Conservation (phyloP, 2,113 vertebrate genomes). For the Sarotherodon lohbergeri region DNA sequence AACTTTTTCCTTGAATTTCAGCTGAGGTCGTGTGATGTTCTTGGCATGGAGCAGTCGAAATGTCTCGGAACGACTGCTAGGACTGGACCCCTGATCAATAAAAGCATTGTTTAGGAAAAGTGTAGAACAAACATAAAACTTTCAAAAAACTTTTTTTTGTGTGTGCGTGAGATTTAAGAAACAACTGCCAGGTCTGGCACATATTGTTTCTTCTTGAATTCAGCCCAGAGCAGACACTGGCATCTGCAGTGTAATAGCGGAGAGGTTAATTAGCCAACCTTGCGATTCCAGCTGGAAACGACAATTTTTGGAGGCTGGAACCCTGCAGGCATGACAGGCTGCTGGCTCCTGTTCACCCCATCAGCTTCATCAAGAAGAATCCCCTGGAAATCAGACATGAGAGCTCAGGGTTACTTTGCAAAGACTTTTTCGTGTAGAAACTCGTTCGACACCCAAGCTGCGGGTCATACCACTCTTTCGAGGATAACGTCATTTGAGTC, state of each 20-base stretch:
- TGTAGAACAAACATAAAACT: neutral
- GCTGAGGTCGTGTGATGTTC: constrained; percentile 88
- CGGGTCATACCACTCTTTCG: constrained; percentile 86
- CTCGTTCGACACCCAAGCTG: neutral
- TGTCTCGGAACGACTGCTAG: constrained; percentile 75
- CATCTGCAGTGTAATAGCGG: neutral
- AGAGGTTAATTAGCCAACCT: constrained; percentile 71
- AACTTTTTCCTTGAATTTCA: constrained; percentile 90
- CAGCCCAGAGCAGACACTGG: neutral
- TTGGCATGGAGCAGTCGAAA: constrained; percentile 91
- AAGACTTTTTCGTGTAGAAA: neutral
- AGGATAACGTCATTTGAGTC: constrained; percentile 92
- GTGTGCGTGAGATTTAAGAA: neutral
- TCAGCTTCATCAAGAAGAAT: constrained; percentile 91
- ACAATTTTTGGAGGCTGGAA: constrained; percentile 87
- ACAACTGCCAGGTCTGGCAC: neutral
- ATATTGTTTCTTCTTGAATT: neutral
- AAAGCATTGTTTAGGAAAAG: neutral
- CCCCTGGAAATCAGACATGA: constrained; percentile 72
- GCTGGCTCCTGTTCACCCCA: constrained; percentile 85
- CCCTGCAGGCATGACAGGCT: constrained; percentile 88
- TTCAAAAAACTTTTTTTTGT: neutral
- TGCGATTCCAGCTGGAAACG: constrained; percentile 97
- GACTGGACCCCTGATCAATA: constrained; percentile 71
- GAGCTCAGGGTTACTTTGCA: neutral